Evolutionary conservation across 1,140 invertebrate genomes (phyloP).

Genomic region (Scylla paramamosain): DNA sequence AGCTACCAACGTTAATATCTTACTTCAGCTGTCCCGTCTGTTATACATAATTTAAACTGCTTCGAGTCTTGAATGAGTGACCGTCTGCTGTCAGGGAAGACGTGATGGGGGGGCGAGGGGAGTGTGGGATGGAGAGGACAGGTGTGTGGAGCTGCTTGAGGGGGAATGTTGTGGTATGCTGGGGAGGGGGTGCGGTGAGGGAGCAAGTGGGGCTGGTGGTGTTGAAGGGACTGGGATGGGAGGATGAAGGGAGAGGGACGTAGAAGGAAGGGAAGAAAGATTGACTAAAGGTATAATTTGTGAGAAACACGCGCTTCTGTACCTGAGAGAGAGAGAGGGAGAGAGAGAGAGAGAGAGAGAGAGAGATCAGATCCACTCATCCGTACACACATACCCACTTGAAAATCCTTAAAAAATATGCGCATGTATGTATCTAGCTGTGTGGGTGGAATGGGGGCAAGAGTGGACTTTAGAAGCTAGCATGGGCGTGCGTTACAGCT

Average conservation of each 20-base stretch:
- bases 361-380: neutral
- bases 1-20: neutral
- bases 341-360: constrained; percentile 34
- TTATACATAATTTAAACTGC: neutral
- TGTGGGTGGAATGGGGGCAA: neutral
- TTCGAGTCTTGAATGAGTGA: neutral
- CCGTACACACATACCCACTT: neutral
- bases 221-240: neutral
- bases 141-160: neutral
- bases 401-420: neutral
- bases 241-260: neutral
- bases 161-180: neutral
- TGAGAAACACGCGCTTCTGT: neutral
- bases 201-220: neutral
- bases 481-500: neutral
- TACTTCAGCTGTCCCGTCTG: neutral
- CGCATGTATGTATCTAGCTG: neutral
- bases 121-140: neutral
- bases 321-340: neutral
- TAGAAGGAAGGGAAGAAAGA: neutral
- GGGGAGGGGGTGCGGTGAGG: neutral
- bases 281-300: neutral
- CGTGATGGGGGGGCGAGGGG: neutral
- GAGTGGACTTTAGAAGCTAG: too few relatives aligned
- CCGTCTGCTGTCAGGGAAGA: neutral